Base-by-base conservation (phyloP, 1,140 invertebrate species). In the Marisa cornuarietis region DNA sequence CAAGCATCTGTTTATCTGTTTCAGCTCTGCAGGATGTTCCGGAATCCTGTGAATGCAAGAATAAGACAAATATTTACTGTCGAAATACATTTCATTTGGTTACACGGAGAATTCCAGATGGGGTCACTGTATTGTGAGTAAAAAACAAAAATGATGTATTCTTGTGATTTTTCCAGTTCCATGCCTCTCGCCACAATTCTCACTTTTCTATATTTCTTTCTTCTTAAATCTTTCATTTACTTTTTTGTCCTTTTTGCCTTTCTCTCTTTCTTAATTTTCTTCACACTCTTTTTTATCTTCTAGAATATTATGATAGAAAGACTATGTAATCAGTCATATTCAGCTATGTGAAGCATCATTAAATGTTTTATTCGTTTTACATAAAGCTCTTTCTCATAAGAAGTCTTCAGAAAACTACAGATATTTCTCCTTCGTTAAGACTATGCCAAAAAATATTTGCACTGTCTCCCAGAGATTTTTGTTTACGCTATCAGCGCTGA, bases 11-110 rank as follows among this genome's bases (percentile, higher is more conserved):
- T 42, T 18, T 71, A 9, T 26, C n/a, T 26, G 13, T 20, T 20
- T 49, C 71, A 73, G 71, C n/a, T 52, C 22, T 73, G 14, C 18
- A 51, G 7, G 71, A 52, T 58, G 18, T 73, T n/a, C 71, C 71
- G 14, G 71, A 73, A 14, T 22, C 22, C 3, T 73, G 71, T 49
- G 52, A 49, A 52, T 73, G 71, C 71, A 51, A 24, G 42, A 73
- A 73, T 51, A 73, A 73, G 71, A 73, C 71, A 13, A 73, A 73
- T 18, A 18, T 73, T 8, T 73, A 73, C 71, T 73, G 71, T 54
- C n/a, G 54, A 13, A 73, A 73, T 22, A 24, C 14, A 0, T 73
- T 73, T 49, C 14, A 52, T 24, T 24, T 24, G 49, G 71, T 73
- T 49, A 49, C 71, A 9, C 16, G n/a, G 18, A 24, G 20, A 20